Base-by-base conservation (phyloP, 1,140 invertebrate genomes). In the Drosophila micromelanica region DNA sequence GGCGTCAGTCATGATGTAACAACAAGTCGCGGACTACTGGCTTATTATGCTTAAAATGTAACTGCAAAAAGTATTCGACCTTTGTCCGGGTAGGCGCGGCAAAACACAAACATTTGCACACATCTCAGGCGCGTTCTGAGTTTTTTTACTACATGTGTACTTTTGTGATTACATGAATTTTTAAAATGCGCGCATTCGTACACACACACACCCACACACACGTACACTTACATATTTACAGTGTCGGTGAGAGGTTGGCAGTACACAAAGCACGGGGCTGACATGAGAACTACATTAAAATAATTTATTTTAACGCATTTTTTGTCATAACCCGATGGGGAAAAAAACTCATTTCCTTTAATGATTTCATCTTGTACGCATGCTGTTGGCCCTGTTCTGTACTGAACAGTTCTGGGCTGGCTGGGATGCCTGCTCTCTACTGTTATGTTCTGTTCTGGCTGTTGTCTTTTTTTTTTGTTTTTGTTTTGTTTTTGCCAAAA, bases 281-380 rank as follows among this genome's bases (percentile, higher is more conserved):
- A 89, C 84, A 89, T 84, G 84, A 89, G 84, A 89, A 90, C 84
- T 89, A 89, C 84, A 89, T 89, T 89, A 89, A 89, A 89, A 89
- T 89, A 90, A 89, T 90, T 89, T 90, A 89, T 89, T 89, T 89
- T 89, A 89, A 89, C 84, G 84, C 79, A 84, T 89, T 89, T 89
- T 89, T 89, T 89, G 85, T 89, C 84, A 89, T 89, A 89, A 90
- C 84, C 84, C 84, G 85, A 90, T 90, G 84, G 84, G 84, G 76
- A 82, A 79, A 89, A 87, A 85, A 89, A 75, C 84, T 89, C 84
- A 89, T 89, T 90, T 89, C 85, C 80, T 89, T 89, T 89, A 89
- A 89, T 89, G 84, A 89, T 89, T 90, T 87, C 84, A 89, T 89
- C 85, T 90, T 80, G 84, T 80, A 84, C 84, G 84, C 73, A 77